These are phyloP conservation scores for Erebia palarica DNA, from an alignment of 2,888 invertebrate genomes.

Conservation along the genomic window DNA sequence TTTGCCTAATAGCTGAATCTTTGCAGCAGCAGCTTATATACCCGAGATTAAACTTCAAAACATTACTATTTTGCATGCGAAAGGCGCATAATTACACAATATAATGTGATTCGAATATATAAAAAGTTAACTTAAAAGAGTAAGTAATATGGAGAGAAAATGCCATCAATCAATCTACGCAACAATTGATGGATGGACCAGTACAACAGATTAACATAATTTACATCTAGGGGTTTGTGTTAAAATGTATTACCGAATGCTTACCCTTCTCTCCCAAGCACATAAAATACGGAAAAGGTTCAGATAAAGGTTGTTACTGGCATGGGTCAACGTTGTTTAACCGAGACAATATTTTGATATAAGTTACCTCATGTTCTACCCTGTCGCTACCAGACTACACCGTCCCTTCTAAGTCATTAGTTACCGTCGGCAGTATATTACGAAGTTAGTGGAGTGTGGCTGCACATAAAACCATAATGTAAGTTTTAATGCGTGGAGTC, in stretches of 20 bases:
- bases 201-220: background rate
- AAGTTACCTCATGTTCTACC: background rate
- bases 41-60: no score
- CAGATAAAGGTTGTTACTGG: background rate
- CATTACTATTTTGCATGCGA: background rate
- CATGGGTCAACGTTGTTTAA: background rate
- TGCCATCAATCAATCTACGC: background rate
- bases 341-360: constrained; percentile 2
- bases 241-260: no score
- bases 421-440: constrained; percentile 12
- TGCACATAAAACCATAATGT: constrained; percentile 20
- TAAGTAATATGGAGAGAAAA: background rate
- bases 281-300: background rate
- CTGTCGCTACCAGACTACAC: constrained; percentile 12
- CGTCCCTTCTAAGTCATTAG: constrained; percentile 10
- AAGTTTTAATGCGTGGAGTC: constrained; percentile 17
- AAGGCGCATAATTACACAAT: no score
- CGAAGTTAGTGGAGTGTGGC: constrained; percentile 16
- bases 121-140: background rate
- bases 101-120: background rate
- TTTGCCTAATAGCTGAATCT: no score
- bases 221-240: background rate
- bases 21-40: no score
- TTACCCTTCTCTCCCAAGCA: background rate
- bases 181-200: constrained; percentile 4